Conservation (phyloP, 2,888 invertebrate genomes). For the Tineola bisselliella region DNA sequence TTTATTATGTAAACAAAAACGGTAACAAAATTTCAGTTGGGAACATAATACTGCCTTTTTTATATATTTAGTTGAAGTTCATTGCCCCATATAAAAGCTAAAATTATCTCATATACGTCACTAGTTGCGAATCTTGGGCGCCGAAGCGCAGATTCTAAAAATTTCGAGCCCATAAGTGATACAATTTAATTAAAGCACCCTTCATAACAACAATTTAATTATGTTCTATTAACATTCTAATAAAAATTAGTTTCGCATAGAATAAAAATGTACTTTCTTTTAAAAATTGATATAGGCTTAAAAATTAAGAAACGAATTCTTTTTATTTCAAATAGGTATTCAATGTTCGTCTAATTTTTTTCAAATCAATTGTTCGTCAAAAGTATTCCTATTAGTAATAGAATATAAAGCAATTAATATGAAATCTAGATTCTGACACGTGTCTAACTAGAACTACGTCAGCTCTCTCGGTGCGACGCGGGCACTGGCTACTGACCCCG, state of each 20-base stretch:
- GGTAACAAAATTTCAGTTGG: not conserved
- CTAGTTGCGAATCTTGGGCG: not conserved
- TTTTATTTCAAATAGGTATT: too few species aligned
- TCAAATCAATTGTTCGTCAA: too few species aligned
- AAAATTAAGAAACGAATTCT: too few species aligned
- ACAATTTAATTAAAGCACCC: too few species aligned
- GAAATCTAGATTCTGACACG: not conserved
- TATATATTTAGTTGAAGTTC: slow-evolving; percentile 1
- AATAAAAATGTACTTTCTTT: too few species aligned
- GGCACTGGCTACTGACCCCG: slow-evolving; percentile 11
- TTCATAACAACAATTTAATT: too few species aligned
- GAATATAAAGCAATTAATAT: not conserved
- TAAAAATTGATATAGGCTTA: too few species aligned
- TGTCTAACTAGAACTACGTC: not conserved
- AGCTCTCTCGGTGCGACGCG: not conserved
- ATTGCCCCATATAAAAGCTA: slow-evolving; percentile 1
- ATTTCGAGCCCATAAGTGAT: too few species aligned
- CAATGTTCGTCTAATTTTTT: too few species aligned
- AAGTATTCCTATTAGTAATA: too few species aligned
- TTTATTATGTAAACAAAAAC: not conserved
- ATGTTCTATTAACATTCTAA: too few species aligned
- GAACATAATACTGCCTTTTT: not conserved
- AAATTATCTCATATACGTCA: not conserved
- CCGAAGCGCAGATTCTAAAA: not conserved
- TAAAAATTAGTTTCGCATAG: too few species aligned